phyloP scores from a whole-genome alignment of 2,113 vertebrate species.

The Haliaeetus leucogaster region DNA sequence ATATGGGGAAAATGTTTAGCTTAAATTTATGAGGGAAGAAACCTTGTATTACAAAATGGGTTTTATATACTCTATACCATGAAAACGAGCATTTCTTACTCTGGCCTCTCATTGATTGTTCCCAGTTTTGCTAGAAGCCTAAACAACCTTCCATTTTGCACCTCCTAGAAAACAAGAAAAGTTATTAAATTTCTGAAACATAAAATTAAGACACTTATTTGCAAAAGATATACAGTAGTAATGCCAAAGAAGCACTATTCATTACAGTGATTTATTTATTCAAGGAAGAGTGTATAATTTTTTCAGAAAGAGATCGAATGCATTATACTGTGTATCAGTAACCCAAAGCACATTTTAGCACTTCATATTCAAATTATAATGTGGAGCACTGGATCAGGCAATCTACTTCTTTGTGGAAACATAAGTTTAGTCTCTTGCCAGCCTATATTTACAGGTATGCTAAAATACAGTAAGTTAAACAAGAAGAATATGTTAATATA shows the following conservation, averaged over 20 bases:
- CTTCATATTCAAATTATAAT: background rate
- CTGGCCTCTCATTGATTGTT: conserved; percentile 98
- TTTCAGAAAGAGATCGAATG: background rate
- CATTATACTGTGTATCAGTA: background rate
- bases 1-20: background rate
- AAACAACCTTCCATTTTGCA: conserved; percentile 98
- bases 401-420: background rate
- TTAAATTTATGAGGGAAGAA: background rate
- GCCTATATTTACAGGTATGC: background rate
- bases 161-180: conserved; percentile 83
- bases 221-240: background rate
- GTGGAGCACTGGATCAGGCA: background rate
- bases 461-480: background rate
- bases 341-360: background rate
- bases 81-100: conserved; percentile 82
- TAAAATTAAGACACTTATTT: background rate
- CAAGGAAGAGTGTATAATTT: background rate
- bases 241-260: background rate
- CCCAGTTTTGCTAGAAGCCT: conserved; percentile 96
- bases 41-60: background rate
- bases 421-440: background rate
- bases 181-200: background rate
- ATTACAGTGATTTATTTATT: background rate
- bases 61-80: background rate
- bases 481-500: background rate